Evolutionary conservation across 2,888 invertebrate genomes (phyloP), one percentile per base, ranked within the genome.

Genomic region (Lithodes maja): DNA sequence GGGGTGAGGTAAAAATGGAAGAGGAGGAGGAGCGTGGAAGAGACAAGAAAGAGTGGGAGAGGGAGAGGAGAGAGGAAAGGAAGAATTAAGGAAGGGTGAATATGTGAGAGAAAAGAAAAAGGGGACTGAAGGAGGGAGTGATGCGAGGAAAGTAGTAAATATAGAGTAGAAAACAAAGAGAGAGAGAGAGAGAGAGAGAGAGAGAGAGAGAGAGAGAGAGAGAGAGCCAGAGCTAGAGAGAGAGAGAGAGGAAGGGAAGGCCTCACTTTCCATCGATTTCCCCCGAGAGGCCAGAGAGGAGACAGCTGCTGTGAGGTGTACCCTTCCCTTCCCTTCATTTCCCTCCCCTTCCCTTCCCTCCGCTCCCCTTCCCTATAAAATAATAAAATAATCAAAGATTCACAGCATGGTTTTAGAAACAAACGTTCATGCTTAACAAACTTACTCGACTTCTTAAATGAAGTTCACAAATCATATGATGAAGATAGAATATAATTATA

Each of bases 191-290:
- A n/a, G 9, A 71, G n/a, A n/a, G 71, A n/a, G n/a, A 71, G 71
- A n/a, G 71, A 17, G 78, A 15, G 77, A 2, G 77, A 50, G 77
- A 7, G 50, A 50, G 77, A 7, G 5, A 74, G 53, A n/a, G 78
- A 12, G n/a, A 52, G 52, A 5, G 78, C 53, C n/a, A 50, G 53
- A 53, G 78, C 53, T 17, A 53, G 78, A 9, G 17, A 33, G 49
- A 53, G 49, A 53, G 33, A 53, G 78, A 17, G 78, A 54, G 80
- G 80, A 55, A 49, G 75, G 80, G 83, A 75, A 68, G 7, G 74
- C 75, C 83, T 83, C 83, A 83, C 83, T 83, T 74, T 68, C 52
- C 83, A 83, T 83, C 83, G 83, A 83, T 83, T 83, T 83, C 83
- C 83, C 83, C 33, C 15, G 83, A 83, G 83, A 83, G 74, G 83